Evolutionary conservation across 2,797 vertebrate species (phyloP), one percentile per base, ranked within the genome.

Genomic region (Gallirallus australis): DNA sequence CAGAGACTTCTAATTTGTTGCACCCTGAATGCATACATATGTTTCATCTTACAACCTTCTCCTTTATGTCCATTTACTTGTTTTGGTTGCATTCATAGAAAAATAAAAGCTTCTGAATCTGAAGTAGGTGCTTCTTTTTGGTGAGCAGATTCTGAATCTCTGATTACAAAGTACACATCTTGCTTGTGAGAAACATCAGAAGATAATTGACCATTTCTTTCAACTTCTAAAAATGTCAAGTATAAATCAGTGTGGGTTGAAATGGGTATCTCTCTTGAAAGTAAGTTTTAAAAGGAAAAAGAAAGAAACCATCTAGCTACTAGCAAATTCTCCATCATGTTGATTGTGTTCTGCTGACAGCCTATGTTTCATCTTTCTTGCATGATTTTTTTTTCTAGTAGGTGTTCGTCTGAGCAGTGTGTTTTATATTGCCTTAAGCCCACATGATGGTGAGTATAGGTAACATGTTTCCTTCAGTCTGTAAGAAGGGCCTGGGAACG

Each of bases 1-100:
- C 66, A 4, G 63, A 86, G 21, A 82, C 59, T 76, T 96, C 96
- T 89, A 94, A 5, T 86, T 87, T 86, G 15, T 92, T 50, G 53
- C 63, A 64, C 40, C 15, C 40, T 68, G 94, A 89, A 82, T 75
- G 52, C 3, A 2, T 39, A n/a, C 15, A 65, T 5, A 2, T 60
- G 1, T 19, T 82, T 73, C 13, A 40, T 70, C 14, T 78, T 66
- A 6, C 23, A 76, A 0, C 28, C 10, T 77, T 3, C 54, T 91
- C 30, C 40, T 86, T 33, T 69, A 16, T 35, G 30, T 78, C 31
- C 30, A 16, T 37, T 77, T 85, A 64, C 27, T 69, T 76, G 4
- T 6, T 13, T 52, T 86, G 37, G 12, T 70, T 85, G 7, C 47
- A 64, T 64, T 63, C 7, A 17, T 4, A 42, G 21, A 42, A 47